Evolutionary conservation across 2,888 invertebrate species (phyloP).

Genomic region (Lymantria monacha): DNA sequence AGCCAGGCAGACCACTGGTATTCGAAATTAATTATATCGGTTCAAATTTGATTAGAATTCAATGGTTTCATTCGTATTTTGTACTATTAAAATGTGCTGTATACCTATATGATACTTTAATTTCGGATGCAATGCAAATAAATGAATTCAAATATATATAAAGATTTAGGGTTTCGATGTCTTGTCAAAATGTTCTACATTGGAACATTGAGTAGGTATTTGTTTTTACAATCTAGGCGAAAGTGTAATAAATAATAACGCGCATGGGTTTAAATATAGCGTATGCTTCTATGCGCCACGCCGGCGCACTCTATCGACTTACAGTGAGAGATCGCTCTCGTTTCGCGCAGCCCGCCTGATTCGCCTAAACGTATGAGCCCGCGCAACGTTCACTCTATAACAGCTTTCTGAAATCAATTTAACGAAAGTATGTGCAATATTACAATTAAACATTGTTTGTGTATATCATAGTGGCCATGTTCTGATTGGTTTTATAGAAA

Average conservation of each 20-base stretch:
- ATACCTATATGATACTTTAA: no score
- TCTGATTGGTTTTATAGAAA: no score
- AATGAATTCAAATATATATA: neutral
- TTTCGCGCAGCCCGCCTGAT: conserved; percentile 30
- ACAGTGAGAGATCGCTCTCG: conserved; percentile 48
- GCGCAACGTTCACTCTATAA: conserved; percentile 15
- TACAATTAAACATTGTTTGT: conserved; percentile 2
- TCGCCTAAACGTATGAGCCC: conserved; percentile 21
- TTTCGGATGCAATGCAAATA: no score
- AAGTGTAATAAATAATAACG: conserved; percentile 74
- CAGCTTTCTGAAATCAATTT: conserved; percentile 9
- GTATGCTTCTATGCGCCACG: conserved; percentile 35
- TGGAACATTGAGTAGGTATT: conserved; percentile 43
- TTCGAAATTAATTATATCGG: no score
- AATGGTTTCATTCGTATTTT: no score
- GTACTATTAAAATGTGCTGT: no score
- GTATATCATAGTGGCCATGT: neutral
- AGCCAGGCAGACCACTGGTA: no score
- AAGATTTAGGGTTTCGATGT: conserved; percentile 37
- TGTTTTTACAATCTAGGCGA: conserved; percentile 57
- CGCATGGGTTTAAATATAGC: conserved; percentile 54
- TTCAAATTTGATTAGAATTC: no score
- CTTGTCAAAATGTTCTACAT: conserved; percentile 53
- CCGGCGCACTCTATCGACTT: conserved; percentile 19
- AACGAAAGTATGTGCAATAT: conserved; percentile 26